Evolutionary conservation across 2,888 invertebrate species (phyloP).

Genomic region (Junonia oenone): DNA sequence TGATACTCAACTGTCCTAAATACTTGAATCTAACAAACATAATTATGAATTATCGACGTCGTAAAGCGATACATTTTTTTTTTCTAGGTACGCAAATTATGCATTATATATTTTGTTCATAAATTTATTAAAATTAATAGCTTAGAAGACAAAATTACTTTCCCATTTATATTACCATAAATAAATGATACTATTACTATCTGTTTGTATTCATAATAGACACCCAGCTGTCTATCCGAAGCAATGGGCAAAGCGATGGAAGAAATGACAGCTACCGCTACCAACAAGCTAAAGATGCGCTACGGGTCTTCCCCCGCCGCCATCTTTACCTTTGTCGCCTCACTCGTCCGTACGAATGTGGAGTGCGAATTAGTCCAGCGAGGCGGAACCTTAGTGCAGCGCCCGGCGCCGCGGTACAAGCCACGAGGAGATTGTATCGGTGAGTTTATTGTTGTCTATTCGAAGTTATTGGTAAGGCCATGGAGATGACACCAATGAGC

Average conservation of each 20-base stretch:
- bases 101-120: too few relatives aligned
- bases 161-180: background rate
- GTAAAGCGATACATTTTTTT: too few relatives aligned
- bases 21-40: too few relatives aligned
- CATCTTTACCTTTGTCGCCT: constrained; percentile 92
- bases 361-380: constrained; percentile 95
- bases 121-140: too few relatives aligned
- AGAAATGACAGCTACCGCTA: constrained; percentile 93
- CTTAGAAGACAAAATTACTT: too few relatives aligned
- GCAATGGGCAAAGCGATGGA: constrained; percentile 96
- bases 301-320: constrained; percentile 72
- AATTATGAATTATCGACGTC: too few relatives aligned
- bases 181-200: too few relatives aligned
- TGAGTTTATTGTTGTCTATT: too few relatives aligned
- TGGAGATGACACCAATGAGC: too few relatives aligned
- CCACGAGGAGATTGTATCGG: constrained; percentile 90
- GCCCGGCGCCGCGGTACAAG: constrained; percentile 81
- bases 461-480: too few relatives aligned
- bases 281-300: constrained; percentile 87
- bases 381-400: constrained; percentile 84
- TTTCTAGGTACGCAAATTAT: too few relatives aligned
- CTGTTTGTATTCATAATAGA: constrained; percentile 59
- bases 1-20: too few relatives aligned
- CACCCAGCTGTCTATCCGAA: constrained; percentile 86
- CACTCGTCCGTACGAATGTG: constrained; percentile 93